Evolutionary conservation across 2,888 invertebrate species (phyloP), one percentile per base, ranked within the genome.

Genomic region (Tenthredo scrophulariae): DNA sequence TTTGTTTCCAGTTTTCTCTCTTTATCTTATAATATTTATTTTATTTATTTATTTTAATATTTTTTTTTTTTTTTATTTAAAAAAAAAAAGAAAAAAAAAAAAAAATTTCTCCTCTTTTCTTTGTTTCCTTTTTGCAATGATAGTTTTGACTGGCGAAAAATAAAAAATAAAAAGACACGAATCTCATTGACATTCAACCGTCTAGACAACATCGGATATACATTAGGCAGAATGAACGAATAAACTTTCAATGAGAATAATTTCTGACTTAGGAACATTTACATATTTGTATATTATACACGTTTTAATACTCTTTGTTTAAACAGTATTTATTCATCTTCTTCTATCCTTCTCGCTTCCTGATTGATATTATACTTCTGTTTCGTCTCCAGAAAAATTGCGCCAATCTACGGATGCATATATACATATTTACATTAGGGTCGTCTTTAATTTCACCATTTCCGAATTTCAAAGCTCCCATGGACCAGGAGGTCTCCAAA

Each of bases 171-270:
- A 13, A 10, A 46, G 2, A 7, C 22, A 58, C 22, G 72, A 74
- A 15, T 43, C 40, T 65, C 80, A 40, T 37, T 80, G 80, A 26
- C n/a, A 80, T 80, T 80, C 80, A 22, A 54, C 7, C 54, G 50
- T 54, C 77, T 50, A 77, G 77, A 77, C 77, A 77, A 77, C 54
- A 54, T 40, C 10, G 33, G 40, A 22, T 62, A 80, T 65, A 22
- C 22, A 65, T 80, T 80, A 80, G 80, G 58, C 62, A 62, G 65
- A 26, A 62, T 18, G 62, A 29, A 62, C 29, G 62, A 29, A 77
- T 33, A 29, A 50, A 77, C 75, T 43, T 75, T 75, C 46, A 75
- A 75, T 75, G 29, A 46, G 70, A 70, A 70, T 70, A 33, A 37
- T 75, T 46, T 6, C 43, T 15, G 26, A 29, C 40, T 4, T 67